A percentile compares a stretch with the other conserved stretches of the same genome.
phyloP scores from a whole-genome alignment of 2,113 vertebrate genomes.

The Aldabrachelys gigantea region DNA sequence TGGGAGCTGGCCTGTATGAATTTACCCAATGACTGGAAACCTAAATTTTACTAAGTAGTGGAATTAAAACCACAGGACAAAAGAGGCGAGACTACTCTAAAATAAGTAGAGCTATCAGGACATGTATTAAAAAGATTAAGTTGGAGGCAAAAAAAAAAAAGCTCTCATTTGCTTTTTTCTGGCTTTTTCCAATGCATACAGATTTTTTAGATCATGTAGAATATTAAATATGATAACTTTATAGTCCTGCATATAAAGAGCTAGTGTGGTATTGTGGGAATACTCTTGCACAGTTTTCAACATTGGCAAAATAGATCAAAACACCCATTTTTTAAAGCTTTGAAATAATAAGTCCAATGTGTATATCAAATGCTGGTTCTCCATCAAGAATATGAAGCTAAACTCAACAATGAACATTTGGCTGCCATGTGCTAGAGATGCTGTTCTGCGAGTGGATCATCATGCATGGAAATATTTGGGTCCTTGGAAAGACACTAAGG shows the following conservation, averaged over 20 bases:
- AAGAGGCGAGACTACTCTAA: slow-evolving; percentile 19
- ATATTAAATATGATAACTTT: background rate
- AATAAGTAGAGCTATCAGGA: slow-evolving; percentile 21
- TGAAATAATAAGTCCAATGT: background rate
- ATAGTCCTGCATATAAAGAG: background rate
- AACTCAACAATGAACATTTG: background rate
- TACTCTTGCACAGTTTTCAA: slow-evolving; percentile 1
- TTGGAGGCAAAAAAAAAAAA: background rate
- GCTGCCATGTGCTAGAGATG: background rate
- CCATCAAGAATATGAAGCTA: background rate
- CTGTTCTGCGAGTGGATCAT: background rate
- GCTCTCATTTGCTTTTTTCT: background rate
- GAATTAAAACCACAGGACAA: slow-evolving; percentile 33
- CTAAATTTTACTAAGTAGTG: slow-evolving; percentile 23
- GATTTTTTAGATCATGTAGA: background rate
- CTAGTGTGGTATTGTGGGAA: background rate
- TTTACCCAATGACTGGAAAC: background rate
- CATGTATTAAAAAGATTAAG: slow-evolving; percentile 15
- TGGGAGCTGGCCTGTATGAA: background rate
- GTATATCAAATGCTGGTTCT: background rate
- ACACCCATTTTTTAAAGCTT: background rate
- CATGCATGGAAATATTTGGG: background rate
- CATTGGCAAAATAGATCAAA: background rate
- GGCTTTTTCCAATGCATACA: background rate
- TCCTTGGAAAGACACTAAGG: background rate